Evolutionary conservation across 2,888 invertebrate genomes (phyloP), one percentile per base, ranked within the genome.

Genomic region (Leptinotarsa tumamoca): DNA sequence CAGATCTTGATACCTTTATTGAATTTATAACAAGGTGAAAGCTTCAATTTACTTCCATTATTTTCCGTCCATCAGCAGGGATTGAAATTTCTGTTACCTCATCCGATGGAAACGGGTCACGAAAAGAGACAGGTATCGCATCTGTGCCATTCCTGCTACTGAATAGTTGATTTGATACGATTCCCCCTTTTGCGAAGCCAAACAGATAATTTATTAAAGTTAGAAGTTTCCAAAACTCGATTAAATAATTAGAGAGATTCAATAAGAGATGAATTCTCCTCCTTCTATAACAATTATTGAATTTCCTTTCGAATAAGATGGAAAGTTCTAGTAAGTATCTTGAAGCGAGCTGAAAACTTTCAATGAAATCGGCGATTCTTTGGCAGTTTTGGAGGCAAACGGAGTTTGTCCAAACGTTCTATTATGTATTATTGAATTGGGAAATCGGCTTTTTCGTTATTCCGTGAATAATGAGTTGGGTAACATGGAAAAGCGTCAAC

Each of bases 231-330:
- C 5, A 58, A 63, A 73, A 78, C 69, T 78, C 68, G 69, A 73
- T 73, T 69, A 78, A 76, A 78, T 76, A 76, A 76, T 78, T 78
- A 78, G 73, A 70, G 68, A 68, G 76, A 73, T 75, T 72, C 73
- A 75, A 78, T 76, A 66, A 74, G 72, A 71, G 76, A 73, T 76
- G 67, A 74, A 73, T 76, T 76, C 54, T 72, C 56, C 66, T 61
- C 76, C 52, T 69, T 70, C 58, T 63, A 68, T 72, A 68, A 74
- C 76, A 71, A 71, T 76, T 76, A 72, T 73, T 56, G 63, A 76
- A 78, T 68, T 71, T 67, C 61, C 27, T 71, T 58, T 52, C 27
- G 56, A 68, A 23, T 74, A 27, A 67, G 58, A 76, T 73, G 52
- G 76, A 56, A 74, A 77, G 77, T 77, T 74, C 27, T 18, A 33